Evolutionary conservation across 2,113 vertebrate species (phyloP).

Genomic region (Ovis canadensis): DNA sequence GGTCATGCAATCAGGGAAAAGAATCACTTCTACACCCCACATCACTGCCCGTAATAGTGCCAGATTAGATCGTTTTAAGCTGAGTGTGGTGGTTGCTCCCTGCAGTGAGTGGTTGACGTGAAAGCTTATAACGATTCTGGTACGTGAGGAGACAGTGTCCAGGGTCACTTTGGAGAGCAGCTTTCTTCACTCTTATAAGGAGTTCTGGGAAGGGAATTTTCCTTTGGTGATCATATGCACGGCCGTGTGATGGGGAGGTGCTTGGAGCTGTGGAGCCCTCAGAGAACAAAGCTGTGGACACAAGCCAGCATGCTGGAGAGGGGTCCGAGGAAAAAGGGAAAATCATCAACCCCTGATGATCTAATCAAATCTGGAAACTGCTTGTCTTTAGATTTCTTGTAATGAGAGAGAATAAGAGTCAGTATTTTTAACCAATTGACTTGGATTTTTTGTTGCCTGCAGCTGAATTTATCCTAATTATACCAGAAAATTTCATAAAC

Average conservation of each 20-base stretch:
- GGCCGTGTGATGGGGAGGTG: not conserved
- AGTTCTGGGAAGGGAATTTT: not conserved
- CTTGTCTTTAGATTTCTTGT: not conserved
- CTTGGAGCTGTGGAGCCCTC: not conserved
- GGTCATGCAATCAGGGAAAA: not conserved
- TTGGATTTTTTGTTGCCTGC: not conserved
- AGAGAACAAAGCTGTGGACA: not conserved
- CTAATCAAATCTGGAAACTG: not conserved
- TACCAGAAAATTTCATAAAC: not conserved
- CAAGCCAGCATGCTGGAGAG: not conserved
- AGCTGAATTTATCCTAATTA: not conserved
- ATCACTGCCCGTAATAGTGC: rapidly evolving
- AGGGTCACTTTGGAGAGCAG: not conserved
- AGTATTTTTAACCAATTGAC: not conserved
- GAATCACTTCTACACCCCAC: rapidly evolving
- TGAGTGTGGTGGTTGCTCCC: not conserved
- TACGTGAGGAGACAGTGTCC: not conserved
- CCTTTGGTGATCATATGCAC: not conserved
- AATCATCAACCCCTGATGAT: not conserved
- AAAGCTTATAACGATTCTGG: not conserved
- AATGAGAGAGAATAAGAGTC: not conserved
- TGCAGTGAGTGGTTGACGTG: not conserved
- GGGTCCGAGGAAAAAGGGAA: not conserved
- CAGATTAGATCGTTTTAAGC: not conserved
- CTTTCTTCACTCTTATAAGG: not conserved